Evolutionary conservation across 2,797 vertebrate genomes (phyloP).

Genomic region (Urocyon cinereoargenteus): DNA sequence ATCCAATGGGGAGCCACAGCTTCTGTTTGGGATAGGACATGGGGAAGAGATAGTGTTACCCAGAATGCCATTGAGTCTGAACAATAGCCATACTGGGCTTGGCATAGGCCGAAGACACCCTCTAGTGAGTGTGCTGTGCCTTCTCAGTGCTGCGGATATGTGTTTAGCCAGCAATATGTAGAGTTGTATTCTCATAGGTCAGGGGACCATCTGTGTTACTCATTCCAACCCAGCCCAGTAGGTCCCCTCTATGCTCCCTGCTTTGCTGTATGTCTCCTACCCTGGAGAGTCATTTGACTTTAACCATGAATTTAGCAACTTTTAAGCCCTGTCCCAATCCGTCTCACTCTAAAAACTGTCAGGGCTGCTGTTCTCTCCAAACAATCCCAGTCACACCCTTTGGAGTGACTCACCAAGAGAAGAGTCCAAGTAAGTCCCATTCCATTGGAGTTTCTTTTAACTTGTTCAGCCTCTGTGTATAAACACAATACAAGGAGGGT

Average conservation of each 20-base stretch:
- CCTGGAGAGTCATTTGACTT: slow-evolving; percentile 38
- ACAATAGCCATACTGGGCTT: neutral
- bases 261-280: neutral
- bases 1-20: neutral
- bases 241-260: neutral
- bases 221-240: neutral
- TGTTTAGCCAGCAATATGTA: neutral
- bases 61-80: neutral
- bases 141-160: neutral
- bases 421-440: slow-evolving; percentile 4
- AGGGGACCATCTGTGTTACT: slow-evolving; percentile 1
- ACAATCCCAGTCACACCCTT: slow-evolving; percentile 2
- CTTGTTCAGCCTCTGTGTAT: neutral
- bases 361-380: neutral
- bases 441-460: slow-evolving; percentile 38
- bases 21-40: neutral
- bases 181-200: neutral
- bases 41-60: slow-evolving; percentile 12
- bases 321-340: slow-evolving; percentile 38
- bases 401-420: slow-evolving; percentile 43
- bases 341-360: slow-evolving; percentile 30
- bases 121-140: neutral
- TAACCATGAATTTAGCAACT: slow-evolving; percentile 19
- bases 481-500: neutral
- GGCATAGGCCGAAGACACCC: neutral